A percentile compares a stretch with the other conserved stretches of the same genome.
Conservation (phyloP, 2,113 vertebrate species). For the Eclectus roratus region DNA sequence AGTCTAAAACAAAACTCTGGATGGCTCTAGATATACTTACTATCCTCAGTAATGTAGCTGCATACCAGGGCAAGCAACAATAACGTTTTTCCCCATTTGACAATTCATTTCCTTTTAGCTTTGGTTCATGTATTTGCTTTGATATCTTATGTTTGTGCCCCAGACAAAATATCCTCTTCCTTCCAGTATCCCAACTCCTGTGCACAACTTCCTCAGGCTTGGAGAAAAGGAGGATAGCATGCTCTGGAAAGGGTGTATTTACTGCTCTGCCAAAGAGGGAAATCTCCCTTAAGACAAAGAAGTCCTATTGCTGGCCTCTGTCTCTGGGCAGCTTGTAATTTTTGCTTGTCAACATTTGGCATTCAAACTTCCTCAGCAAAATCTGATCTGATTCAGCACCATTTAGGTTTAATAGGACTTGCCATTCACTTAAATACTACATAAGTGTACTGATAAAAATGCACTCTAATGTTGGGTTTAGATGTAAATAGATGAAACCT, state of each 20-base stretch:
- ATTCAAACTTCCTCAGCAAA: background rate
- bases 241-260: background rate
- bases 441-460: background rate
- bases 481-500: background rate
- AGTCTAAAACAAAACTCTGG: background rate
- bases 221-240: background rate
- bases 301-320: background rate
- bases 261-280: background rate
- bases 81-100: conserved; percentile 29
- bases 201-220: conserved; percentile 47
- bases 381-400: background rate
- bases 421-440: background rate
- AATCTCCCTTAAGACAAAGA: background rate
- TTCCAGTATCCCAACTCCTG: conserved; percentile 22
- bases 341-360: background rate
- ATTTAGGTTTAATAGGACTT: background rate
- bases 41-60: background rate
- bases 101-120: conserved; percentile 61
- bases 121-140: conserved; percentile 25
- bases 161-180: conserved; percentile 69
- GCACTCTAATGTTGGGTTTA: background rate
- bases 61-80: conserved; percentile 16
- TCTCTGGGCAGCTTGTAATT: background rate
- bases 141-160: conserved; percentile 53
- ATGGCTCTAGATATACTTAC: background rate